Evolutionary conservation across 2,113 vertebrate genomes (phyloP), one percentile per base, ranked within the genome.

Genomic region (Sclerurus mexicanus): DNA sequence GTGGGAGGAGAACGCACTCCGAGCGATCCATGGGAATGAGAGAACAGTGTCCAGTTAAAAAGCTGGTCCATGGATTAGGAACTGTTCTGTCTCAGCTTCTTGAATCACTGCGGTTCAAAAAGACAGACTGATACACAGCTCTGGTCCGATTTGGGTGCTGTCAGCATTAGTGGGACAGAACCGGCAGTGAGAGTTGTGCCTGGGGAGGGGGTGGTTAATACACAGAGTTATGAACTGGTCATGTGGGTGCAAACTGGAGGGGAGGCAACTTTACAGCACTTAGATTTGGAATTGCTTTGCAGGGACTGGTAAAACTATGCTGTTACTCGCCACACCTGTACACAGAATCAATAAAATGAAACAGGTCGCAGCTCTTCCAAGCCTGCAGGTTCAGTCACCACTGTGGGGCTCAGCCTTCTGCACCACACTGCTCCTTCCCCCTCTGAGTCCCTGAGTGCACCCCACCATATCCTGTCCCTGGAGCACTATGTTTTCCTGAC

Each of bases 401-500:
- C 27, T 1, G 1, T 11, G 74, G 56, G 28, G 28, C 46, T 80
- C 28, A 79, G 62, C 50, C 50, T 84, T 33, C 50, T 35, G 23
- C 62, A 12, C 44, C 37, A 14, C 40, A 4, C 15, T 59, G 22
- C 40, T 74, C 35, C 4, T 75, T 50, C 40, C 33, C 87, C 28
- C 53, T 64, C 39, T 19, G 46, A 7, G 35, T n/a, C 73, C 0
- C 2, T 49, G 46, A 47, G 16, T 14, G 14, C 40, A 4, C 39
- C n/a, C 16, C 50, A 37, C n/a, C 6, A 1, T 23, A 62, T 7
- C 7, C 22, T 0, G 0, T 40, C 42, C 9, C 1, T 58, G 67
- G 55, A 90, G 49, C 46, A 46, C 20, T 46, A 21, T 46, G 5
- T 55, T 85, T 62, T 74, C 27, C 14, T 73, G n/a, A 22, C 46